These are phyloP conservation scores for Genyomyrus donnyi DNA, from an alignment of 2,113 vertebrate species.

Conservation along the genomic window DNA sequence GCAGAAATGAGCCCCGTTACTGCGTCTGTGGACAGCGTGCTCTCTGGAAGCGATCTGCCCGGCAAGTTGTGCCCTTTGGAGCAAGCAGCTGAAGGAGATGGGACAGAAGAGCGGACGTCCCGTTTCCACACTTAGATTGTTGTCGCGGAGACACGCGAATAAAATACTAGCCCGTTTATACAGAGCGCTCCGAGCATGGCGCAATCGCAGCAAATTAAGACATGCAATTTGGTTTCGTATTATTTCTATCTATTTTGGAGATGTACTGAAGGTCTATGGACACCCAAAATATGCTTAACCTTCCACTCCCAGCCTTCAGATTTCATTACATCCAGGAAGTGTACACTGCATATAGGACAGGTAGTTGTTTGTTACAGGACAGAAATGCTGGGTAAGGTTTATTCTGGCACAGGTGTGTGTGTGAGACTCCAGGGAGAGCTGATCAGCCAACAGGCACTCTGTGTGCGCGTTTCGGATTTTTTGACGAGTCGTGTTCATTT, in stretches of 20 bases:
- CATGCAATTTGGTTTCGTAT: not conserved
- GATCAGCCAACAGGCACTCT: not conserved
- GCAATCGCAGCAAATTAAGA: not conserved
- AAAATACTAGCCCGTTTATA: not conserved
- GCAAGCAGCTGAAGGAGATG: slow-evolving; percentile 7
- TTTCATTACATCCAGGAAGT: not conserved
- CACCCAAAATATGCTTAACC: not conserved
- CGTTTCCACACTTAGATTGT: not conserved
- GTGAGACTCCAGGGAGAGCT: not conserved
- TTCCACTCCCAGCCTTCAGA: not conserved
- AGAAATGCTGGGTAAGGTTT: not conserved
- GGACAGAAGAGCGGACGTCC: slow-evolving; percentile 7
- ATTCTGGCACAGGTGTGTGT: not conserved
- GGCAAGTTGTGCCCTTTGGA: slow-evolving; percentile 25
- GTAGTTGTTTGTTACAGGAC: not conserved
- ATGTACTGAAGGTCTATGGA: not conserved
- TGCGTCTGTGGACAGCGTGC: not conserved
- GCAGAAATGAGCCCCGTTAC: not conserved
- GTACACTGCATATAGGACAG: not conserved
- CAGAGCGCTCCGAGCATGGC: not conserved
- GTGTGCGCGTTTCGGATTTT: not conserved
- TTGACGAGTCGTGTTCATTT: not conserved
- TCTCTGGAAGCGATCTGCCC: not conserved
- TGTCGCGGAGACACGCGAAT: not conserved
- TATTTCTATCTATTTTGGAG: not conserved